Percentiles rank a stretch among this genome's conserved stretches.
phyloP scores from a whole-genome alignment of 2,888 invertebrate genomes.

The Proisotoma minuta region DNA sequence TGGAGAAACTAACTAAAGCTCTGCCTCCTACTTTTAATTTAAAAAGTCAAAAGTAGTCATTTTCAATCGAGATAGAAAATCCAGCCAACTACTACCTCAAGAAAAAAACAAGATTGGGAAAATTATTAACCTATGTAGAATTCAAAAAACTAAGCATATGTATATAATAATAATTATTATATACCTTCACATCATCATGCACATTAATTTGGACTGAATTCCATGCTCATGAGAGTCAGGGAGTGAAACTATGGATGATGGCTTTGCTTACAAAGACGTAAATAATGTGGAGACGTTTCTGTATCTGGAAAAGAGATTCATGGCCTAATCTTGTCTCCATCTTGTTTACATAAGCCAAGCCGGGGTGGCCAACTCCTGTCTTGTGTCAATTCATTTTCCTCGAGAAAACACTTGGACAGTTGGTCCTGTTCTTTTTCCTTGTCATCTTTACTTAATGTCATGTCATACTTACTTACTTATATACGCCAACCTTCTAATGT shows the following conservation, averaged over 20 bases:
- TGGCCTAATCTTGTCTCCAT: slow-evolving; percentile 3
- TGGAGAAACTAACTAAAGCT: background rate
- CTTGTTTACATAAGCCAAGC: slow-evolving; percentile 14
- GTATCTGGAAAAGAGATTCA: slow-evolving; percentile 14
- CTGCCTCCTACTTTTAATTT: slow-evolving; percentile 16
- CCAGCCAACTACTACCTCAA: too few relatives aligned
- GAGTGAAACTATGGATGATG: too few relatives aligned
- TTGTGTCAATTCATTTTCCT: slow-evolving; percentile 18
- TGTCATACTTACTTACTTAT: background rate
- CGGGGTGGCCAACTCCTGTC: slow-evolving; percentile 13
- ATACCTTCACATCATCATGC: too few relatives aligned
- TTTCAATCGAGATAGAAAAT: slow-evolving; percentile 2
- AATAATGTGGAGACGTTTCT: too few relatives aligned
- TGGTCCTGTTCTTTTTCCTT: slow-evolving; percentile 18
- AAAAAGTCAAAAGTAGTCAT: slow-evolving; percentile 17
- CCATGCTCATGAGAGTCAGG: too few relatives aligned
- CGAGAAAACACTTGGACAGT: slow-evolving; percentile 17
- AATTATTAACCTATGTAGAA: too few relatives aligned
- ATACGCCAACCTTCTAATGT: too few relatives aligned
- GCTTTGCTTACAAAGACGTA: too few relatives aligned
- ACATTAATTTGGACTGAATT: too few relatives aligned
- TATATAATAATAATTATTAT: too few relatives aligned
- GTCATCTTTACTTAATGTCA: slow-evolving; percentile 8
- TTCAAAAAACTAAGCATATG: too few relatives aligned
- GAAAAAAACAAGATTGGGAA: too few relatives aligned